Evolutionary conservation across 2,113 vertebrate species (phyloP).

Genomic region (Theristicus caerulescens): DNA sequence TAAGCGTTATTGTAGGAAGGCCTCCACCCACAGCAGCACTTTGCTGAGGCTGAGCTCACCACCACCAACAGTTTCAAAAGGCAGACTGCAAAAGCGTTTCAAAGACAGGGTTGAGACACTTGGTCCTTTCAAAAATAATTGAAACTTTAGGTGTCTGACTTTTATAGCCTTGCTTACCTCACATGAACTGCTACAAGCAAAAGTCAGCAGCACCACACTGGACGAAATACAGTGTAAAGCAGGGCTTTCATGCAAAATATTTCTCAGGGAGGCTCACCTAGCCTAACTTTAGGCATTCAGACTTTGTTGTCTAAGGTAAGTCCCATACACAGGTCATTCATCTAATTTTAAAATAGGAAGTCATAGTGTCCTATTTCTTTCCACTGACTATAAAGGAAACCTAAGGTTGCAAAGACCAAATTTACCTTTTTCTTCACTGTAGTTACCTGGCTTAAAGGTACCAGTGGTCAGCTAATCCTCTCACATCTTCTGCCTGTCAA

Average conservation of each 20-base stretch:
- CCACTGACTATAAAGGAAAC: background rate
- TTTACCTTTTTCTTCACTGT: background rate
- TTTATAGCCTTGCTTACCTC: background rate
- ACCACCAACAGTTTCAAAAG: background rate
- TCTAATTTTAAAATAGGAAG: background rate
- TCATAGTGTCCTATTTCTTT: background rate
- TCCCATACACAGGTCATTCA: background rate
- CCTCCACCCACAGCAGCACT: background rate
- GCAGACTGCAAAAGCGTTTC: background rate
- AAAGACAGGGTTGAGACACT: background rate
- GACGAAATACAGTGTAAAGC: background rate
- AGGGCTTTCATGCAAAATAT: background rate
- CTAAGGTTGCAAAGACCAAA: background rate
- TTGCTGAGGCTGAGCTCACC: conserved; percentile 15
- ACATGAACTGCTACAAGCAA: background rate
- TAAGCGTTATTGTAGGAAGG: background rate
- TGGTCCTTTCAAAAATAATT: background rate
- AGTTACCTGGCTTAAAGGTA: background rate
- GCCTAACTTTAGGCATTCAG: background rate
- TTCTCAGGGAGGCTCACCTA: background rate
- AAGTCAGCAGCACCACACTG: background rate
- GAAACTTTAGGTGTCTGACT: background rate
- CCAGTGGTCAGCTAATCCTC: background rate
- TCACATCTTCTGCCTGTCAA: background rate
- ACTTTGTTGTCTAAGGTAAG: background rate